Evolutionary conservation across 2,113 vertebrate genomes (phyloP), one percentile per base, ranked within the genome.

Genomic region (Catharus bicknelli): DNA sequence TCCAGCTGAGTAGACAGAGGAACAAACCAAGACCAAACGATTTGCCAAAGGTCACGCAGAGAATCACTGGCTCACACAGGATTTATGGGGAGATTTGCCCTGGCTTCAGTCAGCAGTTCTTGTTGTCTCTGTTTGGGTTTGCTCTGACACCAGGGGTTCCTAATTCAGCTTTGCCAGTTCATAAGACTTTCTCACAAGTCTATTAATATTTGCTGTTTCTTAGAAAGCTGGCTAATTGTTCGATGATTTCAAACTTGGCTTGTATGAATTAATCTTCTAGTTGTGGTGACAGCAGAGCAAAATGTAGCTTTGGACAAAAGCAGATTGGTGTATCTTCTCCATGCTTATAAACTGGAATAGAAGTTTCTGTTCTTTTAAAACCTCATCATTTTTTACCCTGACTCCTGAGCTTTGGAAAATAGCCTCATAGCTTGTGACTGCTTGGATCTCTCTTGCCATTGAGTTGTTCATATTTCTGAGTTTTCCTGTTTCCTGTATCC

Each of bases 1-100:
- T 96, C 91, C 88, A 93, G 90, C 90, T 95, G 91, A 94, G 90
- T 86, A 96, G 95, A 91, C 90, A 95, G 91, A 94, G 90, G 86
- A 96, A 94, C 88, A 95, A 92, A 92, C 86, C 94, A 89, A 92
- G 94, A 96, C 87, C 83, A 90, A 96, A 93, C 0, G 1, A 70
- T 81, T 96, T 91, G 94, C 94, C 91, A 96, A 86, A 95, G 96
- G 90, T 96, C 94, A 92, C 6, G 1, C 53, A 90, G 86, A 93
- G 90, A 96, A 89, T 81, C 88, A 57, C 48, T 86, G 85, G 61
- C 93, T 95, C 86, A 70, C 1, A 7, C 69, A 93, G 89, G 79
- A 96, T 93, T 95, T 96, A 95, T 72, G 70, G 91, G 45, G 75
- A 94, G 87, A 94, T 67, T 83, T 90, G 75, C 64, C 82, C 84